A percentile compares a stretch with the other conserved stretches of the same genome.
These are phyloP conservation scores for Hoplostethus atlanticus DNA, from an alignment of 2,797 vertebrate genomes.

Conservation along the genomic window DNA sequence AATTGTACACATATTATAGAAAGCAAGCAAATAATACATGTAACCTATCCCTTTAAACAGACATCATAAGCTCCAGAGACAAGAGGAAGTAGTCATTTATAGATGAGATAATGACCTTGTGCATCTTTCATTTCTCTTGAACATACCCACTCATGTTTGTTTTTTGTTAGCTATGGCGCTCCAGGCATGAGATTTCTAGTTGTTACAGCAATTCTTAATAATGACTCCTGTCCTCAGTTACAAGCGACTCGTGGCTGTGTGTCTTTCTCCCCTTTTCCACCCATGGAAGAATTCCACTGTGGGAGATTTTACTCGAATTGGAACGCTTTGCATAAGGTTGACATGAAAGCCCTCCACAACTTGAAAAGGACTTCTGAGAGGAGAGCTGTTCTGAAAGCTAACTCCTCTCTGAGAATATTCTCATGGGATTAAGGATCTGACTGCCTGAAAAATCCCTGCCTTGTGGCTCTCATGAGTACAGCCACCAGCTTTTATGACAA, in stretches of 20 bases:
- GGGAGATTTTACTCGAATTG: constrained; percentile 57
- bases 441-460: constrained; percentile 56
- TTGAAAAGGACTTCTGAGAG: constrained; percentile 62
- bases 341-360: constrained; percentile 47
- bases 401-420: constrained; percentile 60
- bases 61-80: constrained; percentile 28
- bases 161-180: no score
- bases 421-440: constrained; percentile 66
- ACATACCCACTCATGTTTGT: not conserved
- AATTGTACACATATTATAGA: no score
- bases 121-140: constrained; percentile 40
- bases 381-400: constrained; percentile 54
- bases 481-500: constrained; percentile 71
- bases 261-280: constrained; percentile 30
- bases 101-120: constrained; percentile 54
- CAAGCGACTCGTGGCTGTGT: constrained; percentile 30
- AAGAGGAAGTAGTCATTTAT: constrained; percentile 43
- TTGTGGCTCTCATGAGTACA: constrained; percentile 58
- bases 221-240: constrained; percentile 51
- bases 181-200: constrained; percentile 42
- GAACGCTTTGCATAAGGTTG: constrained; percentile 59
- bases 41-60: not conserved
- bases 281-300: constrained; percentile 43
- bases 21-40: no score
- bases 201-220: constrained; percentile 40